A percentile compares a stretch with the other conserved stretches of the same genome.
Evolutionary conservation across 2,888 invertebrate genomes (phyloP).

Genomic region (Abrostola tripartita): DNA sequence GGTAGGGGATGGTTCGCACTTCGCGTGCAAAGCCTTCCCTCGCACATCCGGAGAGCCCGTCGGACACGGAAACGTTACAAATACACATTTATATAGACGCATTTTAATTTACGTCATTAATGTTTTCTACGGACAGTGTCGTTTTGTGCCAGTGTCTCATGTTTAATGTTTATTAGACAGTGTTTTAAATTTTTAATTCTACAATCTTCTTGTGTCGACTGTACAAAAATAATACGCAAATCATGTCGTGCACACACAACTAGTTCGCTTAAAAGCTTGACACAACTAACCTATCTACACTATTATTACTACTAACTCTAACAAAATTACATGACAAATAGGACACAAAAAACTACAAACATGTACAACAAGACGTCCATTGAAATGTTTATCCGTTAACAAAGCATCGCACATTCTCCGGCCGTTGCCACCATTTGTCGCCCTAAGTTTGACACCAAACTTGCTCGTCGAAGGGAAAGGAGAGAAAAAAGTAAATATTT

Average conservation of each 20-base stretch:
- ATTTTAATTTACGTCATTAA: too few relatives aligned
- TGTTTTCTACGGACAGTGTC: too few relatives aligned
- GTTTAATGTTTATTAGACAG: too few relatives aligned
- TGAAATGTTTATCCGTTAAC: conserved; percentile 64
- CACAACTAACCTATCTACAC: conserved; percentile 9
- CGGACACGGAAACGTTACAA: conserved; percentile 45
- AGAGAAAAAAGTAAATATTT: conserved; percentile 83
- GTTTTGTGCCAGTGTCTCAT: too few relatives aligned
- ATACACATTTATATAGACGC: conserved; percentile 46
- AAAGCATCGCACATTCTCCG: conserved; percentile 66
- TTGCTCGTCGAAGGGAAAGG: conserved; percentile 69
- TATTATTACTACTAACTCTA: conserved; percentile 27
- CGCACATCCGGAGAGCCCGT: conserved; percentile 36
- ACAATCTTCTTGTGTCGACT: too few relatives aligned
- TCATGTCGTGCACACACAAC: too few relatives aligned
- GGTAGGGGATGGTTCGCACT: conserved; percentile 41
- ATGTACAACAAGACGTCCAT: conserved; percentile 46
- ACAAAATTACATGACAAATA: conserved; percentile 35
- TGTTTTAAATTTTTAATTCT: too few relatives aligned
- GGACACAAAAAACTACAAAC: conserved; percentile 46
- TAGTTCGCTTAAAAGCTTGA: not conserved
- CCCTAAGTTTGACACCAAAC: conserved; percentile 78
- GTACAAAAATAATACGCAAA: too few relatives aligned
- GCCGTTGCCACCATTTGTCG: conserved; percentile 72
- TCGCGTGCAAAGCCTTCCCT: conserved; percentile 42